These are phyloP conservation scores for Epistrophe grossulariae DNA, from an alignment of 2,888 invertebrate species.

Conservation along the genomic window DNA sequence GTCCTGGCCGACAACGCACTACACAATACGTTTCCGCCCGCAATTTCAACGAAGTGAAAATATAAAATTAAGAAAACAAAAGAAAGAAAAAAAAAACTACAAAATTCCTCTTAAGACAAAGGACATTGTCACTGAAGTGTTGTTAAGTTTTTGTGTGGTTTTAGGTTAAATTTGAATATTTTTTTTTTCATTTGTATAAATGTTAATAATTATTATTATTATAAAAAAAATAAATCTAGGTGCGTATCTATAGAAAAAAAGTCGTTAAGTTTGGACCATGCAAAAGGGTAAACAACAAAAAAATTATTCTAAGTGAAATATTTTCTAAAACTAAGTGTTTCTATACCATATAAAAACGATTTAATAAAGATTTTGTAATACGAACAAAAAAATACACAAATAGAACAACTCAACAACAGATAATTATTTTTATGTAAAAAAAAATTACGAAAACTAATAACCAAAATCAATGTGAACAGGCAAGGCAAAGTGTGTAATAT, in stretches of 20 bases:
- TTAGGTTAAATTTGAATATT: constrained; percentile 16
- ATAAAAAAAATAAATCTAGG: constrained; percentile 20
- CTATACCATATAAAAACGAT: neutral
- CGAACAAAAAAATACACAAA: neutral
- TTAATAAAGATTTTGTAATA: constrained; percentile 47
- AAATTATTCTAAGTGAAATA: constrained; percentile 51
- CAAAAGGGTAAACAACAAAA: constrained; percentile 57
- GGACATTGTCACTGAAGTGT: constrained; percentile 38
- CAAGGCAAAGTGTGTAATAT: constrained; percentile 68
- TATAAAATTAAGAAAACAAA: constrained; percentile 69
- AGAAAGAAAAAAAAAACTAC: neutral
- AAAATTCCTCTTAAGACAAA: neutral
- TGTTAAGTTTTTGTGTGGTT: constrained; percentile 57
- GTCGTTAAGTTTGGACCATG: constrained; percentile 69
- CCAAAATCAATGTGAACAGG: constrained; percentile 38
- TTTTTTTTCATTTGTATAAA: constrained; percentile 13
- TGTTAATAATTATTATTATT: constrained; percentile 20
- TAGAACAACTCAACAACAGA: constrained; percentile 1
- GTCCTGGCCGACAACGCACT: constrained; percentile 81
- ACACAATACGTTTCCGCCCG: constrained; percentile 87
- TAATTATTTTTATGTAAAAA: constrained; percentile 48
- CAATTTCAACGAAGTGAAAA: constrained; percentile 86
- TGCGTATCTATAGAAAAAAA: constrained; percentile 48
- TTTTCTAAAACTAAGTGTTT: constrained; percentile 42
- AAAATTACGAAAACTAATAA: neutral